Conservation (phyloP, 2,888 invertebrate species). For the Alentia gelatinosa region DNA sequence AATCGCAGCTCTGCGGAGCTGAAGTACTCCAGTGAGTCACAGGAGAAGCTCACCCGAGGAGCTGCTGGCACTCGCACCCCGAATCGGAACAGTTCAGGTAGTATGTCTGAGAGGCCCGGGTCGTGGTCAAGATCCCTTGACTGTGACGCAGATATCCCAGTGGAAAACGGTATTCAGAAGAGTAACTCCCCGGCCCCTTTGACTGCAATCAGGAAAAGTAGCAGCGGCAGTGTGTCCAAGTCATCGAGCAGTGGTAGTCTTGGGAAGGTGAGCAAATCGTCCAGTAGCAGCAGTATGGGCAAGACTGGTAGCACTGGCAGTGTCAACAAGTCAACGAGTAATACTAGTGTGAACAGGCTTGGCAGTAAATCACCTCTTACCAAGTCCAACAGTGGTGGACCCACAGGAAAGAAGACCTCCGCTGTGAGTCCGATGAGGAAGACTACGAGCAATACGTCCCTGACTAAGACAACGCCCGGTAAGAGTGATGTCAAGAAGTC, state of each 20-base stretch:
- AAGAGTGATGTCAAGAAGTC: conserved; percentile 68
- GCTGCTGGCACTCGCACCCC: conserved; percentile 36
- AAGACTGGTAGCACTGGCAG: conserved; percentile 63
- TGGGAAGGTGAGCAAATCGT: conserved; percentile 48
- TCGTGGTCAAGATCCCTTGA: conserved; percentile 34
- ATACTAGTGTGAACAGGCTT: conserved; percentile 63
- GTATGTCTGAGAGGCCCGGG: conserved; percentile 14
- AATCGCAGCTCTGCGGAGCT: conserved; percentile 52
- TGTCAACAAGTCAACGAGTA: conserved; percentile 62
- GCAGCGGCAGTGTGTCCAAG: conserved; percentile 43
- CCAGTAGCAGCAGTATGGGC: conserved; percentile 66
- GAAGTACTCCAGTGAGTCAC: conserved; percentile 52
- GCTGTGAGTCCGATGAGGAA: conserved; percentile 61
- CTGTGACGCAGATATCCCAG: conserved; percentile 1
- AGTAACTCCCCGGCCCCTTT: conserved; percentile 4
- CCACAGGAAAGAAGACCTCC: conserved; percentile 30
- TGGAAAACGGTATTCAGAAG: conserved; percentile 47
- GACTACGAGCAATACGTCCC: conserved; percentile 68
- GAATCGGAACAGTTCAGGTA: conserved; percentile 4
- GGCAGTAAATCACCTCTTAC: conserved; percentile 68
- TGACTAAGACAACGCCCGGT: conserved; percentile 67
- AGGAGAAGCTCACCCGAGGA: conserved; percentile 51
- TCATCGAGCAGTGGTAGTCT: conserved; percentile 40
- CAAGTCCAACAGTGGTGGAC: conserved; percentile 40
- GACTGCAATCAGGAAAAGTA: conserved; percentile 21